Conservation (phyloP, 2,888 invertebrate genomes). For the Amiota mariae region DNA sequence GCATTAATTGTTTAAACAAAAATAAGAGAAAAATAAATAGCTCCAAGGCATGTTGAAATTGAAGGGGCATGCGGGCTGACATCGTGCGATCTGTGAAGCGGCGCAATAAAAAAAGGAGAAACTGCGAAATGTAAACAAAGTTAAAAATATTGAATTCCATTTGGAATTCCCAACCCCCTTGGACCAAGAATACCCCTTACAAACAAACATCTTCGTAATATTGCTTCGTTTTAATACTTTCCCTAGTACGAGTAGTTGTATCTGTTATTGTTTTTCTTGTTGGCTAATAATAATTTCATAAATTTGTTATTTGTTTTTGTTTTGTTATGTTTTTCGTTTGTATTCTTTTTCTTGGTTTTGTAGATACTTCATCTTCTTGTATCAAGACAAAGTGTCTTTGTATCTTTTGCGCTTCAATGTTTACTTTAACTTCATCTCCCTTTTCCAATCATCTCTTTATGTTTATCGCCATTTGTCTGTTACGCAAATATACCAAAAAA, state of each 20-base stretch:
- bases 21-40: neutral
- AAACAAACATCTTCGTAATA: no score
- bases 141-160: slow-evolving; percentile 55
- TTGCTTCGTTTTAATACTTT: no score
- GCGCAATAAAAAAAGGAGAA: slow-evolving; percentile 51
- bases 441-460: neutral
- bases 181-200: no score
- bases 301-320: no score
- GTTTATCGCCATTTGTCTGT: slow-evolving; percentile 8
- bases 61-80: neutral
- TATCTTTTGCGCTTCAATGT: neutral
- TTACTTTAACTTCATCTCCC: neutral
- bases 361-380: neutral
- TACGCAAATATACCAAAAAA: slow-evolving; percentile 13
- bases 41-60: neutral
- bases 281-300: slow-evolving; percentile 17
- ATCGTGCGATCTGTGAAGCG: neutral
- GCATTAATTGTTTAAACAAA: slow-evolving; percentile 22
- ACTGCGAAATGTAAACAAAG: slow-evolving; percentile 67
- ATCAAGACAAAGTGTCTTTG: slow-evolving; percentile 22
- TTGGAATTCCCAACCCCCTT: no score
- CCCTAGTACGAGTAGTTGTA: no score
- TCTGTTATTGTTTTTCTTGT: neutral
- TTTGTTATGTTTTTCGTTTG: neutral
- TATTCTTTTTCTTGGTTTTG: neutral